phyloP scores from a whole-genome alignment of 2,113 vertebrate species.

The Phalacrocorax pelagicus region DNA sequence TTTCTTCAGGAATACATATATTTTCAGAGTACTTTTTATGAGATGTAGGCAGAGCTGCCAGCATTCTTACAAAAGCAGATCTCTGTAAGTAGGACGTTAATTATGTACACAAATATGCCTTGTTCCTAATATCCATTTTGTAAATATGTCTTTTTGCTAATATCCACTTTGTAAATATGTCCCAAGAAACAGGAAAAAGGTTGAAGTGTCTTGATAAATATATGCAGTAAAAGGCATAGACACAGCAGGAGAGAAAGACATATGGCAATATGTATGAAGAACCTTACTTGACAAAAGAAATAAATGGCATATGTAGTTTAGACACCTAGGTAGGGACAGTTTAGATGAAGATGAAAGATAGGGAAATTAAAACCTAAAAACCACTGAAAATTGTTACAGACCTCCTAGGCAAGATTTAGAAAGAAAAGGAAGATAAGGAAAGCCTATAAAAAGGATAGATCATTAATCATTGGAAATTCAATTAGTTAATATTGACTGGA shows the following conservation, averaged over 20 bases:
- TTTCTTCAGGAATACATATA: not conserved
- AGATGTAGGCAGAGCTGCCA: not conserved
- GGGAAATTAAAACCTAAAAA: conserved; percentile 69
- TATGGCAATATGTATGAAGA: conserved; percentile 32
- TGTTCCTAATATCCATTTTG: not conserved
- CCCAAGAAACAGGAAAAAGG: not conserved
- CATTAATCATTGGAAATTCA: conserved; percentile 75
- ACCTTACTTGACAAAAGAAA: conserved; percentile 67
- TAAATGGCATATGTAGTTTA: conserved; percentile 68
- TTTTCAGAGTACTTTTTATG: not conserved
- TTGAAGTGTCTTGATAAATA: conserved; percentile 50
- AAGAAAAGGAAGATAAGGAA: conserved; percentile 65
- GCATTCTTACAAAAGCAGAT: not conserved
- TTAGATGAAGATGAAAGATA: conserved; percentile 74
- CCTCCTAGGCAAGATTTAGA: conserved; percentile 43
- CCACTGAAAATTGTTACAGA: conserved; percentile 57
- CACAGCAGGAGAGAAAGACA: conserved; percentile 52
- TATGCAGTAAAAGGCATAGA: conserved; percentile 42
- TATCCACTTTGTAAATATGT: conserved; percentile 8
- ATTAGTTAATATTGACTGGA: conserved; percentile 71
- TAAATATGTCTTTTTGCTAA: conserved; percentile 29
- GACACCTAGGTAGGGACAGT: conserved; percentile 39
- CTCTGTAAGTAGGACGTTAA: not conserved
- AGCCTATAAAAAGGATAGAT: conserved; percentile 44
- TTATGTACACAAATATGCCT: not conserved